Evolutionary conservation across 2,797 vertebrate species (phyloP), one percentile per base, ranked within the genome.

Genomic region (Pantherophis alleghaniensis): DNA sequence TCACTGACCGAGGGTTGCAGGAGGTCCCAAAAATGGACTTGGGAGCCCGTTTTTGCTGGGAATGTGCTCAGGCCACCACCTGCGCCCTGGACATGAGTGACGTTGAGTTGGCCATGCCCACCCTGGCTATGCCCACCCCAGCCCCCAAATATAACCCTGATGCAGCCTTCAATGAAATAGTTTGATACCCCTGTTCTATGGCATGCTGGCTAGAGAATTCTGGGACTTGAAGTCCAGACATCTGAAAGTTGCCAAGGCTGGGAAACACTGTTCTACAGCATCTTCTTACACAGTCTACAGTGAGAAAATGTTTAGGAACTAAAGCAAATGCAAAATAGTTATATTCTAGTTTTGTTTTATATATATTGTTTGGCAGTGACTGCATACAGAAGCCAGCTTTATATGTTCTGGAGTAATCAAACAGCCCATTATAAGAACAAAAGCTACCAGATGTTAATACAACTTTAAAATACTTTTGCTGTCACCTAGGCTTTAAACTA

Each of bases 401-500:
- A 94, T 18, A 0, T 4, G 4, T 51, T 56, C 90, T 56, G 95
- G 88, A 87, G 66, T 87, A 93, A 95, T n/a, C 94, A 93, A 93
- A 94, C 90, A 91, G 53, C 63, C 60, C 91, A 51, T 16, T 94
- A 51, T 1, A 0, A 92, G 79, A 66, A 94, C 93, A 89, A 91
- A 93, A 92, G 18, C 91, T 92, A 63, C 91, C 87, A 93, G 94
- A 91, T n/a, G 91, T 89, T 22, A 60, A 6, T 94, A 92, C 26
- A 3, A 93, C 9, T 56, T 83, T 91, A 94, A 87, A 92, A 93
- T 92, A 92, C 95, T 94, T 95, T 95, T 96, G 95, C 91, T 93
- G 90, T 95, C 61, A 51, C 93, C 96, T 94, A 96, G 91, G 92
- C 91, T 87, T 94, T 95, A 59, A 61, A 94, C 90, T 95, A 91